These are phyloP conservation scores for Panagrolaimus sp. DNA, from an alignment of 1,140 invertebrate genomes.

Conservation along the genomic window DNA sequence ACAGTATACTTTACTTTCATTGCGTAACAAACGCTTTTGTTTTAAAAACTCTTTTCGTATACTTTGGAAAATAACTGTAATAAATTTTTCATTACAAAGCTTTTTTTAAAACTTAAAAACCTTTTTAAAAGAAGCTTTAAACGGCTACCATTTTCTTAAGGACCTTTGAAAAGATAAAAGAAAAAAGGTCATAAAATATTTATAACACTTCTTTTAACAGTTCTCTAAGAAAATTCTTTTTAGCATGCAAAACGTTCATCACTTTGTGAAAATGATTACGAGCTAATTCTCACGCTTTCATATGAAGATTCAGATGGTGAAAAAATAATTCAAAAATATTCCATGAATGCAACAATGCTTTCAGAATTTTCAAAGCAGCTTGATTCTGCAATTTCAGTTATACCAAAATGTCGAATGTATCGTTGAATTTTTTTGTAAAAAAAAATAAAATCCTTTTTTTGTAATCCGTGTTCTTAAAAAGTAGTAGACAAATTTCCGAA, in stretches of 20 bases:
- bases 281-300: neutral
- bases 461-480: no score
- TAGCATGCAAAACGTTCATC: neutral
- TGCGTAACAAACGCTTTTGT: no score
- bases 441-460: no score
- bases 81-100: no score
- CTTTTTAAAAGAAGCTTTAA: neutral
- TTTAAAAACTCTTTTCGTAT: no score
- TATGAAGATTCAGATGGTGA: neutral
- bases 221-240: neutral
- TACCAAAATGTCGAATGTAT: neutral
- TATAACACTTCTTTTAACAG: no score
- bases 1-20: no score
- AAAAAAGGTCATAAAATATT: no score
- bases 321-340: neutral
- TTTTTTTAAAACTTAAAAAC: neutral
- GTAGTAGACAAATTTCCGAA: no score
- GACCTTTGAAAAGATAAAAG: no score
- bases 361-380: constrained; percentile 4
- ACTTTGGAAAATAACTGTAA: no score
- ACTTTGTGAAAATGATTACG: neutral
- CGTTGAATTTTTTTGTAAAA: neutral
- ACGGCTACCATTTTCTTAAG: neutral
- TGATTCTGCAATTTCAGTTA: neutral
- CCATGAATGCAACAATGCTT: neutral